Conservation (phyloP, 2,797 vertebrate species). For the Heterohyrax brucei region DNA sequence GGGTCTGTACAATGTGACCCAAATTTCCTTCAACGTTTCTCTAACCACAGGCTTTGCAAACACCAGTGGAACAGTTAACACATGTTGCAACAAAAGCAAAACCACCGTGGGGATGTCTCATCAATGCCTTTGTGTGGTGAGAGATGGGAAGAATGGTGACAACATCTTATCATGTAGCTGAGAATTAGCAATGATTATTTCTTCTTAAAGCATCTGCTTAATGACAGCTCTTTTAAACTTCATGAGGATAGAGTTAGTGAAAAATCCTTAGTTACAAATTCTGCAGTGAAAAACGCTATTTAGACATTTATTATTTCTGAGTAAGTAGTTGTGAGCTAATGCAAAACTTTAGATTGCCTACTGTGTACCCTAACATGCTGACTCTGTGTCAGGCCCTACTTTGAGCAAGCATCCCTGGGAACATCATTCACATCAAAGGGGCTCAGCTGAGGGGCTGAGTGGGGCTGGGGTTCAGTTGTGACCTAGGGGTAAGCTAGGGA, state of each 20-base stretch:
- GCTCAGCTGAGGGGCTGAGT: background rate
- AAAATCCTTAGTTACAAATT: constrained; percentile 57
- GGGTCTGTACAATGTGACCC: background rate
- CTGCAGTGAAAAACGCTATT: constrained; percentile 52
- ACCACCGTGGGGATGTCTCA: background rate
- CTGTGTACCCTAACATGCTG: too few relatives aligned
- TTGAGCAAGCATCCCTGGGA: background rate
- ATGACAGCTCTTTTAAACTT: constrained; percentile 65
- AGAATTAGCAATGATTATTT: constrained; percentile 76
- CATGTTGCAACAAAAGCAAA: constrained; percentile 35
- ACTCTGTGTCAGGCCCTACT: background rate
- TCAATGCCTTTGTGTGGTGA: constrained; percentile 58
- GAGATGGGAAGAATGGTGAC: constrained; percentile 14
- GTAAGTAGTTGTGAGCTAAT: constrained; percentile 35
- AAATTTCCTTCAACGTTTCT: background rate
- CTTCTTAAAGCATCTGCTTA: constrained; percentile 77
- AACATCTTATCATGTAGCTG: constrained; percentile 47
- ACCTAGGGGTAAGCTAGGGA: background rate
- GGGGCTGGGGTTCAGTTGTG: background rate
- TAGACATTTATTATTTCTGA: constrained; percentile 28
- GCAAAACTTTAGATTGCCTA: background rate
- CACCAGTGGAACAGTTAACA: background rate
- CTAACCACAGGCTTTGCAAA: background rate
- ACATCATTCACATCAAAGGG: background rate
- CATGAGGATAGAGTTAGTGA: constrained; percentile 43